phyloP scores from a whole-genome alignment of 92 coral and sea anemone species.

The Pocillopora grandis region DNA sequence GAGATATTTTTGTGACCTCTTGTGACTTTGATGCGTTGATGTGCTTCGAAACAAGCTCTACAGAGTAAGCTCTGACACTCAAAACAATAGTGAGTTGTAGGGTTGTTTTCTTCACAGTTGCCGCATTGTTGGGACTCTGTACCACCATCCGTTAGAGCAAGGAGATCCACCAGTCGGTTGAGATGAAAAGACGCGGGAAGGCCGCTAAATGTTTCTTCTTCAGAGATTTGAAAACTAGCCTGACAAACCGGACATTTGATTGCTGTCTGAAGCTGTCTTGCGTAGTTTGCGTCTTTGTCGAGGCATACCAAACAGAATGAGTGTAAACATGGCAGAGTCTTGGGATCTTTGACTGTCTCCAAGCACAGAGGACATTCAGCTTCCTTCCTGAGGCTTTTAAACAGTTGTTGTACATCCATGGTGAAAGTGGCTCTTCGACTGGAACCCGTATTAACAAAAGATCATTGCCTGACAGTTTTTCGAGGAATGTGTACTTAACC shows the following conservation, averaged over 20 bases:
- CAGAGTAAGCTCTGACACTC: constrained; percentile 9
- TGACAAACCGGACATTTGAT: constrained; percentile 21
- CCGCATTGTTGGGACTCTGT: no score
- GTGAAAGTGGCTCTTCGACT: no score
- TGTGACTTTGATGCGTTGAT: background rate
- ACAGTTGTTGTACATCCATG: constrained; percentile 26
- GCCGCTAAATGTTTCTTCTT: constrained; percentile 3
- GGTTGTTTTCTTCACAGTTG: constrained; percentile 15
- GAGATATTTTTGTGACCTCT: constrained; percentile 12
- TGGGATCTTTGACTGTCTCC: constrained; percentile 17
- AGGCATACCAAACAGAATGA: constrained; percentile 5
- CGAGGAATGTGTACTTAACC: no score
- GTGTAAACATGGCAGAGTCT: background rate
- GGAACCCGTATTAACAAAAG: no score
- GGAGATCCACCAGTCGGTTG: no score
- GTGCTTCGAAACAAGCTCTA: constrained; percentile 11
- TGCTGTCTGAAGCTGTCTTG: constrained; percentile 3
- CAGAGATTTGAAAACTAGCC: background rate
- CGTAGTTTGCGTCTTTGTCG: background rate
- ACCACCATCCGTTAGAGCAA: no score
- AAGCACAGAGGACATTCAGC: constrained; percentile 26
- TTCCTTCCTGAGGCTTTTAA: constrained; percentile 17
- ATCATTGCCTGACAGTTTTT: no score
- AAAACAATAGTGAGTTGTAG: constrained; percentile 14
- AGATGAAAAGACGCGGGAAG: constrained; percentile 3